A percentile compares a stretch with the other conserved stretches of the same genome.
Evolutionary conservation across 1,140 invertebrate species (phyloP).

Genomic region (Solenopsis invicta): DNA sequence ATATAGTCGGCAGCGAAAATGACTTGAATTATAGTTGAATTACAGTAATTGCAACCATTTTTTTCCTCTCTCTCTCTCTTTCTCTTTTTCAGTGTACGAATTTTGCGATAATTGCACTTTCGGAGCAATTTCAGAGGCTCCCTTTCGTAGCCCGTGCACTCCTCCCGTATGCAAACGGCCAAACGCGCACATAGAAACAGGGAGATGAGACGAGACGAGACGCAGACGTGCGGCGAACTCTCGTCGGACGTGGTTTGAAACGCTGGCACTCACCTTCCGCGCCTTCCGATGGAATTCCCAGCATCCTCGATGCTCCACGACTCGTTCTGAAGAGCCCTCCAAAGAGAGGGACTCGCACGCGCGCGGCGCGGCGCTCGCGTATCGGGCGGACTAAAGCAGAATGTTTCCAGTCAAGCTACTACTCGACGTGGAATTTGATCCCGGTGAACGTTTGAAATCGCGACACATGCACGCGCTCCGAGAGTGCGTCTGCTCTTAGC

Average conservation of each 20-base stretch:
- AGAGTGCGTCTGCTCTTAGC: slow-evolving; percentile 50
- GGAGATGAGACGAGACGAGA: slow-evolving; percentile 20
- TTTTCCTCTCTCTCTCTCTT: no score
- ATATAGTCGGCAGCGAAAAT: no score
- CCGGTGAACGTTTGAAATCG: slow-evolving; percentile 64
- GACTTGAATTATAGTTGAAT: no score
- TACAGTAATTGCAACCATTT: no score
- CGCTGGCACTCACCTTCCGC: slow-evolving; percentile 27
- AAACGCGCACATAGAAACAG: neutral
- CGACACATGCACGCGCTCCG: slow-evolving; percentile 32
- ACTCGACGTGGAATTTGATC: slow-evolving; percentile 68
- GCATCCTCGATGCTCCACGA: slow-evolving; percentile 53
- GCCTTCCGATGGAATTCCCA: slow-evolving; percentile 64
- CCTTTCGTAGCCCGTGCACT: neutral
- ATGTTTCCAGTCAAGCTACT: slow-evolving; percentile 45
- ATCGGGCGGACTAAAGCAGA: slow-evolving; percentile 30
- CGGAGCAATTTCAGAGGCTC: neutral
- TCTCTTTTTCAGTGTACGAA: neutral
- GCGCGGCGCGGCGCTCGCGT: neutral
- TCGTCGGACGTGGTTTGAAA: slow-evolving; percentile 58
- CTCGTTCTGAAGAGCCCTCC: slow-evolving; percentile 56
- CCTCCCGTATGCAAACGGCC: slow-evolving; percentile 16
- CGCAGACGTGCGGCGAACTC: slow-evolving; percentile 32
- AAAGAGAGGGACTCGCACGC: slow-evolving; percentile 40
- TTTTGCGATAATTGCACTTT: neutral